Evolutionary conservation across 2,888 invertebrate genomes (phyloP).

Genomic region (Apotomis turbidana): DNA sequence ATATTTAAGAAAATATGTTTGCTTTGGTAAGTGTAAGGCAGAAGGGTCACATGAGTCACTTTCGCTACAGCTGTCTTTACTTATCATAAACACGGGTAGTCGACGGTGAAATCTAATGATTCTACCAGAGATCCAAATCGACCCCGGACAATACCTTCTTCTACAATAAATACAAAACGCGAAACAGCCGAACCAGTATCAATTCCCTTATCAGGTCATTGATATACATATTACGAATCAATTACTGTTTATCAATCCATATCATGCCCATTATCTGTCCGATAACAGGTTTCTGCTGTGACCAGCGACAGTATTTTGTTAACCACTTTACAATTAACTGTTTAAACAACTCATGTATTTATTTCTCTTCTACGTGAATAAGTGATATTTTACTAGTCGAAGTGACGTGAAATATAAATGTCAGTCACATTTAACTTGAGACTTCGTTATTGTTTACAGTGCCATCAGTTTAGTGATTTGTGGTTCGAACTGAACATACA

Average conservation of each 20-base stretch:
- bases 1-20: too few relatives aligned
- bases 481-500: slow-evolving; percentile 11
- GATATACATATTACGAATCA: slow-evolving; percentile 35
- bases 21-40: too few relatives aligned
- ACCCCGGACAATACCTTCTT: too few relatives aligned
- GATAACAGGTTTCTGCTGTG: slow-evolving; percentile 24
- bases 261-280: slow-evolving; percentile 17
- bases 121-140: too few relatives aligned
- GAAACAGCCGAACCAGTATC: neutral
- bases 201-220: slow-evolving; percentile 31
- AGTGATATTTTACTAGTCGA: neutral
- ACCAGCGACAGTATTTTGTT: slow-evolving; percentile 15
- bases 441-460: slow-evolving; percentile 18
- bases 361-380: neutral
- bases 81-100: too few relatives aligned
- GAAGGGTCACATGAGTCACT: too few relatives aligned
- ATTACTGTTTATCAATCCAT: slow-evolving; percentile 30
- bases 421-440: neutral
- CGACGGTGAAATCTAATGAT: too few relatives aligned
- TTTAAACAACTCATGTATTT: neutral
- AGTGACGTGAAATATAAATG: slow-evolving; percentile 5
- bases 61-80: too few relatives aligned
- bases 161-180: neutral
- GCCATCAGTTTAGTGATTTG: neutral
- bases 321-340: slow-evolving; percentile 16